Base-by-base conservation (phyloP, 2,888 invertebrate species). In the Pegoplata infirma region DNA sequence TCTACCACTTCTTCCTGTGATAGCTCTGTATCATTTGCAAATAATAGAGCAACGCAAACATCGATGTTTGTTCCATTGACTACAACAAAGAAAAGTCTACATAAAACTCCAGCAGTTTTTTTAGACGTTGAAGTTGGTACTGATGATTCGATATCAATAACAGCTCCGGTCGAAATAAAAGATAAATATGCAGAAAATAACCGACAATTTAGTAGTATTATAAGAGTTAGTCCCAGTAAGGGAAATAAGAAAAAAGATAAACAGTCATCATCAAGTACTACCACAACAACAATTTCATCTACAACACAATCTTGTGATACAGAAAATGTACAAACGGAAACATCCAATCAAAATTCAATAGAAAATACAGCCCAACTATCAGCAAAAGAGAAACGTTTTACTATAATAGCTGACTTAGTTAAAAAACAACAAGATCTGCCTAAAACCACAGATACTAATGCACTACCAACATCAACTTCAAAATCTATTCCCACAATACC, bases 331-430 rank as follows among this genome's bases (percentile, higher is more conserved):
- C 10, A 36, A n/a, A n/a, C n/a, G 7, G 16, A 53, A 66, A 7
- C 4, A 36, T 7, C 1, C 5, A n/a, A n/a, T n/a, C n/a, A n/a
- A n/a, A n/a, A n/a, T n/a, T n/a, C n/a, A n/a, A 0, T 2, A 3
- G 23, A 17, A 63, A 51, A 61, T 44, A 17, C 40, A 49, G 51
- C 5, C 5, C 2, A 25, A 12, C 0, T 17, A 25, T 8, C 12
- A 14, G 6, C 25, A 28, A 75, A 53, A 44, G 46, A 74, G 14
- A 83, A 82, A 28, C 83, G 86, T 8, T 88, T 87, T 51, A 88
- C 88, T 0, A 83, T 84, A 78, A 86, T 88, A 28, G 84, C 85
- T 0, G 88, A 88, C 23, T 80, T 88, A 32, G 83, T 88, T 7
- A 81, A 71, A 51, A 82, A 82, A 16, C 79, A 79, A n/a, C 59